Percentiles rank a stretch among this genome's conserved stretches.
phyloP scores from a whole-genome alignment of 1,140 invertebrate genomes.

The Medauroidea extradentata region DNA sequence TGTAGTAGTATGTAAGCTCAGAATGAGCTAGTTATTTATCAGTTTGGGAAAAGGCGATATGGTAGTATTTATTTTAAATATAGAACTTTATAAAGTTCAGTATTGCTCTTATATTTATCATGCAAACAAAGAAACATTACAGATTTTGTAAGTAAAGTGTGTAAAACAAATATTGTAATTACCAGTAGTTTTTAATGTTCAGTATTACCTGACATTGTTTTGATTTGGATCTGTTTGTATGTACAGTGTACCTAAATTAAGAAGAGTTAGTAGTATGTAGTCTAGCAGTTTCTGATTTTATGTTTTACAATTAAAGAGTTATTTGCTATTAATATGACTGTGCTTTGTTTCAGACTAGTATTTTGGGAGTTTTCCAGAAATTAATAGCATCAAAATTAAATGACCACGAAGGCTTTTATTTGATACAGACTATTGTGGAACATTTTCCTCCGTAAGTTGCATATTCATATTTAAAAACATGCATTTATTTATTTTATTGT shows the following conservation, averaged over 20 bases:
- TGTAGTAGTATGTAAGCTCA: too few relatives aligned
- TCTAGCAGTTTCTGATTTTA: not conserved
- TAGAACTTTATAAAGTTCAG: too few relatives aligned
- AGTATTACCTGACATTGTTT: not conserved
- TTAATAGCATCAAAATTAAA: slow-evolving; percentile 91
- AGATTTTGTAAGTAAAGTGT: too few relatives aligned
- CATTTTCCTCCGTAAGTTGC: slow-evolving; percentile 63
- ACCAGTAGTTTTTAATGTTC: too few relatives aligned
- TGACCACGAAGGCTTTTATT: slow-evolving; percentile 93
- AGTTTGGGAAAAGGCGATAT: too few relatives aligned
- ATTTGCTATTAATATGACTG: not conserved
- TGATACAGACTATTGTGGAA: slow-evolving; percentile 80
- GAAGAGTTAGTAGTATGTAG: too few relatives aligned
- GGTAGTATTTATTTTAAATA: too few relatives aligned
- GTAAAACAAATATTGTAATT: too few relatives aligned
- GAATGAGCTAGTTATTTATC: too few relatives aligned
- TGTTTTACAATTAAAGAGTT: not conserved
- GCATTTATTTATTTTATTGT: not conserved
- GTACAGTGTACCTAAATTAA: not conserved
- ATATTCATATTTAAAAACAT: not conserved
- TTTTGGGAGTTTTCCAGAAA: slow-evolving; percentile 95
- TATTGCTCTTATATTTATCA: too few relatives aligned
- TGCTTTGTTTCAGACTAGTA: slow-evolving; percentile 60
- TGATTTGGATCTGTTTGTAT: not conserved
- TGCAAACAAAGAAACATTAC: too few relatives aligned